Evolutionary conservation across 2,888 invertebrate species (phyloP), one percentile per base, ranked within the genome.

Genomic region (Mactromeris polynyma): DNA sequence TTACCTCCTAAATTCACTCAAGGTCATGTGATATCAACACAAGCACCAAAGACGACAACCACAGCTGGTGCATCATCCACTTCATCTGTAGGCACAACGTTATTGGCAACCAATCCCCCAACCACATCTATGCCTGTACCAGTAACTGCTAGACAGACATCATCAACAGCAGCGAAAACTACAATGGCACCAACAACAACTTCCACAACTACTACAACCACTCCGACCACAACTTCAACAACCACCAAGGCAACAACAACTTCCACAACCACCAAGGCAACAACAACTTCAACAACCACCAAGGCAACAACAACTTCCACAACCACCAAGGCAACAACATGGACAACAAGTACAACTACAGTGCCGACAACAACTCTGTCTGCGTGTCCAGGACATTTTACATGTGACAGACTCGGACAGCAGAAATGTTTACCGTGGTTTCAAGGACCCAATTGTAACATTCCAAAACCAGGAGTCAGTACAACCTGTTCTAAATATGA

Each of bases 361-460:
- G 77, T 86, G 3, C 46, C 81, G 1, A 85, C 87, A 38, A 87
- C 90, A 38, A 84, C 84, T 17, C 36, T 85, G 31, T 42, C 83
- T 14, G 42, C 81, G 26, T 88, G 88, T 85, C 73, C 81, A 9
- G 84, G 78, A 42, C 88, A 88, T 80, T 88, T 88, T 36, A 88
- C 84, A 7, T 88, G 88, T 46, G 51, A 40, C 31, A 38, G 73
- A 9, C 7, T 6, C 21, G 88, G 88, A 21, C 84, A 84, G n/a
- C 77, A 80, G 38, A 69, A 40, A 26, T 88, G 88, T 73, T 81
- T 88, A 33, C 88, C 88, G n/a, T 88, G 88, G 88, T 88, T 77
- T 26, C 78, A 83, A 31, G 88, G 88, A 42, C 84, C 81, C 2
- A 81, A 85, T 73, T 88, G 88, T 84, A 88, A 88, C 42, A n/a